Conservation (phyloP, 1,140 invertebrate genomes). For the Pseudomyrmex cubaensis region DNA sequence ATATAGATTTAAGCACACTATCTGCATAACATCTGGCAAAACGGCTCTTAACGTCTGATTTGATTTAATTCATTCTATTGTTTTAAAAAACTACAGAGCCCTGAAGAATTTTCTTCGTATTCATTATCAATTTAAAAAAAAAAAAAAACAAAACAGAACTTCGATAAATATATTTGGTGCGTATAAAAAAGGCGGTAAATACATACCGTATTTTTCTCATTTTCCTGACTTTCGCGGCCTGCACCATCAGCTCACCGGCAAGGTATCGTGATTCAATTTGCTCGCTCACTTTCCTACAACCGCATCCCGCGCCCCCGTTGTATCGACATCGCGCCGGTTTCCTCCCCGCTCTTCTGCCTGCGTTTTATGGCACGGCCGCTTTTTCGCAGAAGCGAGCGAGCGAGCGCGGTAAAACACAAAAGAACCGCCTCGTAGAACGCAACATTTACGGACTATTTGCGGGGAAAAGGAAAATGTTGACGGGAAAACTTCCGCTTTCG, state of each 20-base stretch:
- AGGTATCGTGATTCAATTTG: conserved; percentile 41
- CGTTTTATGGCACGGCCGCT: conserved; percentile 1
- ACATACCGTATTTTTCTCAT: neutral
- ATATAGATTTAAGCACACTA: too few species aligned
- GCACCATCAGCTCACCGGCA: conserved; percentile 6
- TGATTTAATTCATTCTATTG: too few species aligned
- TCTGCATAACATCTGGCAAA: too few species aligned
- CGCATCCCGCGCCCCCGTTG: neutral
- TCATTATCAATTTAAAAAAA: too few species aligned
- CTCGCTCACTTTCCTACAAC: conserved; percentile 37
- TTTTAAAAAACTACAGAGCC: too few species aligned
- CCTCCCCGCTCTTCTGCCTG: neutral
- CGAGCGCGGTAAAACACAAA: neutral
- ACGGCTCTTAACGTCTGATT: too few species aligned
- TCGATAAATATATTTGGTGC: neutral
- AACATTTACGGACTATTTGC: neutral
- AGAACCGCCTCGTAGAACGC: conserved; percentile 6
- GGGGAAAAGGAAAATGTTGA: neutral
- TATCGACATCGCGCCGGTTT: neutral
- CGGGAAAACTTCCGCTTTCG: too few species aligned
- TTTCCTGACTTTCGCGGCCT: neutral
- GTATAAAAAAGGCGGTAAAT: neutral
- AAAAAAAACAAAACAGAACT: too few species aligned
- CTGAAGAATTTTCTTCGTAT: too few species aligned
- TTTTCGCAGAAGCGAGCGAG: neutral